Base-by-base conservation (phyloP, 2,888 invertebrate species). In the Elegia similella region DNA sequence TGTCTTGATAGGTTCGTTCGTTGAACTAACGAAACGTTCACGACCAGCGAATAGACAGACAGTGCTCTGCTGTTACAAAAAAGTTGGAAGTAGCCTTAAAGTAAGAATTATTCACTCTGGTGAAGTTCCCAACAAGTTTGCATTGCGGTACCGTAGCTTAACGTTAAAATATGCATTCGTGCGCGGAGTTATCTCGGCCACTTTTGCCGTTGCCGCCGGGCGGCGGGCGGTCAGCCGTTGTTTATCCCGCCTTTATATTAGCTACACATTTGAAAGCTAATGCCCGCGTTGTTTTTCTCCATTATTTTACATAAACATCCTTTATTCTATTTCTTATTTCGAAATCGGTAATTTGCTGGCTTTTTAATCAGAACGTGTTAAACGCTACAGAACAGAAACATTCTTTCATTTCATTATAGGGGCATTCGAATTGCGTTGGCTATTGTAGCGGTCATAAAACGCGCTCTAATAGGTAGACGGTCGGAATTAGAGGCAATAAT, bases 91-190 rank as follows among this genome's bases (percentile, higher is more conserved):
- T 73, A 79, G 73, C 71, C 69, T 76, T 78, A 77, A 78, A 82
- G 74, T 78, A 84, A 84, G 78, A 86, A 86, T 84, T 86, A 87
- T 86, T 80, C 74, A 83, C 75, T 81, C 69, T 72, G 73, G 69
- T 73, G 70, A 86, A 88, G 82, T 87, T 87, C 67, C 77, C 69
- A 80, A 78, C 81, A 85, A 87, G 86, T 84, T 86, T 81, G 81
- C 82, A 78, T 76, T 76, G 78, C 72, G 74, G 75, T 74, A 73
- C 78, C 77, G 78, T 79, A 82, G 84, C 81, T 86, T 80, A 83
- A 80, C 79, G 85, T 76, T 88, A 84, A 88, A 88, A 87, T 88
- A 88, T 89, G 86, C 85, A 88, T 86, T 81, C 80, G 81, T 79
- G 82, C 76, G 72, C 78, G 68, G 79, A 83, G 80, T 83, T 88